Evolutionary conservation across 2,797 vertebrate genomes (phyloP), one percentile per base, ranked within the genome.

Genomic region (Sebastes cheni): DNA sequence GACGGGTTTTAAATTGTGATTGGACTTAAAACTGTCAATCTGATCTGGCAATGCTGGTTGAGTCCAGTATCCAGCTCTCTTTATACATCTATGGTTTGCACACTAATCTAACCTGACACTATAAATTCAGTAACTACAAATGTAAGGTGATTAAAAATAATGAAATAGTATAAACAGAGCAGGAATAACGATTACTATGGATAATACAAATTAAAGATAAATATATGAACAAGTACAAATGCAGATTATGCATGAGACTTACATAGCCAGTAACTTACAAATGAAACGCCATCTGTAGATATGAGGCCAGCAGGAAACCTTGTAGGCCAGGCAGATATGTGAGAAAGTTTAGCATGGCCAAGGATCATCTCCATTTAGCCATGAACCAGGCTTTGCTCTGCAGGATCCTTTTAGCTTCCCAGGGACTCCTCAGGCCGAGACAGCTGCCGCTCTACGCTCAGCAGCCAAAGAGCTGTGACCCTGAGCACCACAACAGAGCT

Each of bases 281-380:
- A 77, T 81, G 46, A 87, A 89, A 79, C 74, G 72, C 66, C 75
- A 62, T 87, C 67, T 72, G 71, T 56, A 75, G 65, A 82, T 52
- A 16, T n/a, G 16, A 65, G 50, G 67, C 55, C 18, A 23, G 27
- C 59, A 65, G 80, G 56, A 67, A 6, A 71, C 54, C 4, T 25
- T 75, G 66, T 29, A 32, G 75, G 77, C 61, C 65, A 23, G 46
- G 58, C 68, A 59, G 74, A 77, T 71, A 72, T 86, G 77, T 77
- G 73, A 81, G 82, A 66, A 80, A 52, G 56, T 86, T 80, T 68
- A 67, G 36, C 39, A 7, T 22, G 36, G 46, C 64, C 72, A 67
- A 71, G 66, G 70, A 85, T 80, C 72, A 60, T 77, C 77, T 83
- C 72, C 56, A 75, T 78, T 85, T 64, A 84, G 72, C 72, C 73